Base-by-base conservation (phyloP, 2,113 vertebrate genomes). In the Megaleporinus macrocephalus region DNA sequence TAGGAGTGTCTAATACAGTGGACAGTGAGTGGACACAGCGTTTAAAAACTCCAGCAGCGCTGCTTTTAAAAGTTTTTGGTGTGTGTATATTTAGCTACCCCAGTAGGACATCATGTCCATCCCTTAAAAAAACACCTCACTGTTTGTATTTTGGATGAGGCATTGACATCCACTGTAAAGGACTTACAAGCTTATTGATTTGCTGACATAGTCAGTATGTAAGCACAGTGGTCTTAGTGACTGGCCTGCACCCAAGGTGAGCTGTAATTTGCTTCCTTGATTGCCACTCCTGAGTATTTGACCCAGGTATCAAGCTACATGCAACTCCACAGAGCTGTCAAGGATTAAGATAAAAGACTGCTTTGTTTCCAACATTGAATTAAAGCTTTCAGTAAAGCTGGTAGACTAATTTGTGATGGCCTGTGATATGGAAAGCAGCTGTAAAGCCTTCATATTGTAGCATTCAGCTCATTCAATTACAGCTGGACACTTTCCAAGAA, bases 121-220 rank as follows among this genome's bases (percentile, higher is more conserved):
- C 57, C 24, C 57, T 61, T 26, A 61, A 61, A 10, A n/a, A 61
- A 11, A 20, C n/a, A 61, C 11, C n/a, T 20, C 16, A 12, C 30
- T 26, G 73, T 68, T 18, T 49, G 53, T 74, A 41, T 81, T 63
- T 33, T 68, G 49, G 14, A 26, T 9, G 63, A 55, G 30, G 49
- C 53, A 41, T 65, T 55, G 71, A 30, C 47, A 41, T 74, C 63
- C 71, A 66, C 10, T 79, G 26, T 20, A 55, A 29, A 30, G 66
- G 66, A 79, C 59, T 59, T 79, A 61, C 65, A 44, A 61, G 53
- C 16, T 61, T 26, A 71, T 71, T 79, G 69, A 71, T 26, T 18
- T 47, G n/a, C 49, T 30, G 55, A 16, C 16, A 81, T 36, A 29
- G 44, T 33, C 29, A 36, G 44, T 30, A 20, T 66, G 44, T 66